phyloP scores from a whole-genome alignment of 2,113 vertebrate genomes.

The Accipiter cooperii region DNA sequence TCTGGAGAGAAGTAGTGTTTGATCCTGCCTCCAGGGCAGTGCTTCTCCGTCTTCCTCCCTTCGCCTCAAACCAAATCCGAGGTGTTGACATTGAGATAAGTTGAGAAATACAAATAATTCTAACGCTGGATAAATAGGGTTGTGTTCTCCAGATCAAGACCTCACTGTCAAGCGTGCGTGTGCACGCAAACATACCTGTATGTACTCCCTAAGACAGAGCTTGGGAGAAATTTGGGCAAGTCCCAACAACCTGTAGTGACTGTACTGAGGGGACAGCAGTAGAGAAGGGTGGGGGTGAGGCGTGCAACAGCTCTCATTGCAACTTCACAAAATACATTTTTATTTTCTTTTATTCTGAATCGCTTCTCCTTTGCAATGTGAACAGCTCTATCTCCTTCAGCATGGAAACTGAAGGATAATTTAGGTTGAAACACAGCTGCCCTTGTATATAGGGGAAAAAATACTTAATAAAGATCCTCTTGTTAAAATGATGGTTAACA shows the following conservation, averaged over 20 bases:
- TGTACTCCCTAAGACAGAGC: background rate
- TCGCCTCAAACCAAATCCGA: background rate
- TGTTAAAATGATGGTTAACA: slow-evolving; percentile 80
- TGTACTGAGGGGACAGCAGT: background rate
- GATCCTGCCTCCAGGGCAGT: background rate
- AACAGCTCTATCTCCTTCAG: slow-evolving; percentile 72
- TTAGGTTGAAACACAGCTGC: slow-evolving; percentile 76
- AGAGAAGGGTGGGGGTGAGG: background rate
- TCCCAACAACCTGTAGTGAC: background rate
- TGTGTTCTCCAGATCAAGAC: slow-evolving; percentile 40
- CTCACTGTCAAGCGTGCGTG: background rate
- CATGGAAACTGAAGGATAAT: slow-evolving; percentile 70
- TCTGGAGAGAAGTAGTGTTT: background rate
- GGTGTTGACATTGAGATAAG: slow-evolving; percentile 39
- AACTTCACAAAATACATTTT: slow-evolving; percentile 19
- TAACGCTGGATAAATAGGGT: slow-evolving; percentile 17
- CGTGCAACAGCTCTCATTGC: background rate
- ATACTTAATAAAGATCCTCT: slow-evolving; percentile 78
- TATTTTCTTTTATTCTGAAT: slow-evolving; percentile 53
- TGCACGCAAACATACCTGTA: background rate
- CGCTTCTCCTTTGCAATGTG: slow-evolving; percentile 70
- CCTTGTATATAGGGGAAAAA: slow-evolving; percentile 67
- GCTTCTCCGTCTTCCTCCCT: background rate
- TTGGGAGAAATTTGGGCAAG: background rate
- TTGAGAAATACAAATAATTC: slow-evolving; percentile 34